phyloP scores from a whole-genome alignment of 2,888 invertebrate genomes.

The Tethea ocularis region DNA sequence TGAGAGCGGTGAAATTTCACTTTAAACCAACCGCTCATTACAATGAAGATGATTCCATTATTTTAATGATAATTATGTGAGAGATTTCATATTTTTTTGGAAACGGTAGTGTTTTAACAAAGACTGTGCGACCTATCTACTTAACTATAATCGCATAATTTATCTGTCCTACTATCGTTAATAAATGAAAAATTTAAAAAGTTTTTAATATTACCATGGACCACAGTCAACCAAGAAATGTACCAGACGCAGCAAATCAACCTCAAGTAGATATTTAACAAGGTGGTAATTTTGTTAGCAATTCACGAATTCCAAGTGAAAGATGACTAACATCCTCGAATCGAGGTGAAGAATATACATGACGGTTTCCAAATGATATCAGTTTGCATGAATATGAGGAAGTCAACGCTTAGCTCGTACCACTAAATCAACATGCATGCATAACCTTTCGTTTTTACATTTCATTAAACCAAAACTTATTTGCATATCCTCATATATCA shows the following conservation, averaged over 20 bases:
- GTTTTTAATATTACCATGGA: no score
- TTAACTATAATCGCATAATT: not conserved
- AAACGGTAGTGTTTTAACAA: conserved; percentile 4
- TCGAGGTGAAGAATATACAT: no score
- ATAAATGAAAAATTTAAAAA: no score
- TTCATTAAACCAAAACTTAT: not conserved
- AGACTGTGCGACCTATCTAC: not conserved
- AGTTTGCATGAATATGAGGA: not conserved
- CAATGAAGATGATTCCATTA: conserved; percentile 9
- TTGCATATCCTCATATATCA: not conserved
- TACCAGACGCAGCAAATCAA: no score
- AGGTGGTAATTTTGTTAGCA: no score
- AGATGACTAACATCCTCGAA: no score
- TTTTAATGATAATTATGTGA: not conserved
- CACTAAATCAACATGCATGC: not conserved
- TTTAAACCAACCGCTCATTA: conserved; percentile 12
- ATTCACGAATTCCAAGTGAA: no score
- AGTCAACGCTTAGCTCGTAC: not conserved
- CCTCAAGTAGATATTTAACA: no score
- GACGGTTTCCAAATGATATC: not conserved
- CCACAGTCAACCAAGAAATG: no score
- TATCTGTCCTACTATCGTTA: not conserved
- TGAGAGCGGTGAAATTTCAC: conserved; percentile 27
- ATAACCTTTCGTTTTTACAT: not conserved
- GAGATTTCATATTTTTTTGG: not conserved